These are phyloP conservation scores for Tiliqua scincoides DNA, from an alignment of 2,113 vertebrate species.

Conservation along the genomic window DNA sequence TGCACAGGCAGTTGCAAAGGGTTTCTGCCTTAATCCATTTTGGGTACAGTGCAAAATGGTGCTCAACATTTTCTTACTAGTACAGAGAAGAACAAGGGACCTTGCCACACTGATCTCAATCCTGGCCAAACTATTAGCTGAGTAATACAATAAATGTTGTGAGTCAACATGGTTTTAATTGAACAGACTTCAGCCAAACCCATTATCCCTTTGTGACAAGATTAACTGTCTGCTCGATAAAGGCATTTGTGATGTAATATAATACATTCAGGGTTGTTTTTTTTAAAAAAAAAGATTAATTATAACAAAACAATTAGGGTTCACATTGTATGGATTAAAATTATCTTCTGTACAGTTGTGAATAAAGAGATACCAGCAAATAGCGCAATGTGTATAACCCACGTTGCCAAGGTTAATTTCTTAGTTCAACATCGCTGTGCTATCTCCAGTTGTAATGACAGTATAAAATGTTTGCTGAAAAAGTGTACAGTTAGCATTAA, in stretches of 20 bases:
- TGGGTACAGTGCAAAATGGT: not conserved
- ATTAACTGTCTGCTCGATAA: constrained; percentile 13
- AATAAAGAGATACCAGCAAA: not conserved
- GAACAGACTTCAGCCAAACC: not conserved
- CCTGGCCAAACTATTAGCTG: not conserved
- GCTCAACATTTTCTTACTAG: not conserved
- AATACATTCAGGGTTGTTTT: constrained; percentile 6
- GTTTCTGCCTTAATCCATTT: not conserved
- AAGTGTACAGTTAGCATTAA: not conserved
- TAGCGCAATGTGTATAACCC: not conserved
- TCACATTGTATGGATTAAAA: constrained; percentile 26
- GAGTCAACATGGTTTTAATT: constrained; percentile 27
- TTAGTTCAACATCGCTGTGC: constrained; percentile 5
- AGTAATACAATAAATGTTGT: constrained; percentile 1
- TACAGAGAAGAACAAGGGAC: not conserved
- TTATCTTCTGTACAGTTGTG: constrained; percentile 22
- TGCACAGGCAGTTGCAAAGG: not conserved
- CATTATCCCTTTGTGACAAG: constrained; percentile 13
- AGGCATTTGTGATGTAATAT: constrained; percentile 21
- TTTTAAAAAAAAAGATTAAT: not conserved
- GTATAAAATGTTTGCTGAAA: constrained; percentile 24
- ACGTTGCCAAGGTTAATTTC: not conserved
- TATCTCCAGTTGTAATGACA: not conserved
- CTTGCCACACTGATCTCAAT: not conserved
- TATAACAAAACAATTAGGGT: constrained; percentile 8